These are phyloP conservation scores for Merops nubicus DNA, from an alignment of 2,113 vertebrate species.

Conservation along the genomic window DNA sequence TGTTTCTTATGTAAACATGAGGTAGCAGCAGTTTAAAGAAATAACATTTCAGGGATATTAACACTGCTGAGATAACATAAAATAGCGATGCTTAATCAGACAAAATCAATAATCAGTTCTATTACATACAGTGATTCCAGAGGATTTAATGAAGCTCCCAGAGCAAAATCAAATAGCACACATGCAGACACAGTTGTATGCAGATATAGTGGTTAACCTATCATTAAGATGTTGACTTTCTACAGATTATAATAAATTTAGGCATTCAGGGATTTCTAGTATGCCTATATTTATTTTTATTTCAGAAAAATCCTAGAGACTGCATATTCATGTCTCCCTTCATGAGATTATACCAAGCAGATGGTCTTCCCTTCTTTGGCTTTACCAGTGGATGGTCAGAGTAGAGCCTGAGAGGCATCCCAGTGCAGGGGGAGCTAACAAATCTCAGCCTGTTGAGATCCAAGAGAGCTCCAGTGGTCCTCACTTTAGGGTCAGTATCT, in stretches of 20 bases:
- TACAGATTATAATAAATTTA: neutral
- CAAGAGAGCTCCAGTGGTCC: neutral
- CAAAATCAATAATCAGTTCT: neutral
- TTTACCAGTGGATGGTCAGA: neutral
- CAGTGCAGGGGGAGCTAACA: neutral
- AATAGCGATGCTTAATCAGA: neutral
- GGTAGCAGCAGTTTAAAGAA: neutral
- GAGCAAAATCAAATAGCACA: neutral
- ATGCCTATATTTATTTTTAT: too few relatives aligned
- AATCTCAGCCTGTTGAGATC: neutral
- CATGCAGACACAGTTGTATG: neutral
- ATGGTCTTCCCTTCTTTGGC: neutral
- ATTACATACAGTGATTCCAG: neutral
- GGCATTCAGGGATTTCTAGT: neutral
- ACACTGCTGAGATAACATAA: neutral
- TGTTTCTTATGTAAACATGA: neutral
- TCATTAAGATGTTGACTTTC: neutral
- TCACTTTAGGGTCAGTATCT: neutral
- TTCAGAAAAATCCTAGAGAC: neutral
- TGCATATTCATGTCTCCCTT: neutral
- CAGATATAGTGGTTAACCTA: neutral
- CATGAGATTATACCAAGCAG: neutral
- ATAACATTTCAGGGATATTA: neutral
- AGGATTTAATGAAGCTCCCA: neutral
- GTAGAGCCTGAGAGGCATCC: neutral